Conservation (phyloP, 2,888 invertebrate genomes). For the Tipula unca region DNA sequence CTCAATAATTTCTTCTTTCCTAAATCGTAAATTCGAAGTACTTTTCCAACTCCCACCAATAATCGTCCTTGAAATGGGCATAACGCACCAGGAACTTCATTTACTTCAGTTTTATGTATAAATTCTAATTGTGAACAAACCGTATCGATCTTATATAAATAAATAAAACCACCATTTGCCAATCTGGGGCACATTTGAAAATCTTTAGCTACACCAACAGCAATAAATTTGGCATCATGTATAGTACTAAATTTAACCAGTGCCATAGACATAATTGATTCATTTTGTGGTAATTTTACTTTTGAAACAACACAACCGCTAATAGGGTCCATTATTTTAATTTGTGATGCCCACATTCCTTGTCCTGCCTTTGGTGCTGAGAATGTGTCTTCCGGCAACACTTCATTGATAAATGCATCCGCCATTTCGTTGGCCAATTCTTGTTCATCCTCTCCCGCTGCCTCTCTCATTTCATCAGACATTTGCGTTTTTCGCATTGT, state of each 20-base stretch:
- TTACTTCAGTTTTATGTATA: slow-evolving; percentile 86
- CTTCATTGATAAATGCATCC: slow-evolving; percentile 89
- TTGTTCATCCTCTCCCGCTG: slow-evolving; percentile 91
- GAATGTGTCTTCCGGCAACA: slow-evolving; percentile 87
- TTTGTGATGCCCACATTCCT: slow-evolving; percentile 92
- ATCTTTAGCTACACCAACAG: slow-evolving; percentile 89
- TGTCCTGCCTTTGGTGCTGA: slow-evolving; percentile 93
- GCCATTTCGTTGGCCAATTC: slow-evolving; percentile 97
- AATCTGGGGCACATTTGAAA: slow-evolving; percentile 80
- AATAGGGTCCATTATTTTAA: slow-evolving; percentile 81
- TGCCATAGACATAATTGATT: slow-evolving; percentile 85
- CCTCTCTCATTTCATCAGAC: slow-evolving; percentile 97
- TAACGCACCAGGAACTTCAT: slow-evolving; percentile 84
- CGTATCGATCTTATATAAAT: slow-evolving; percentile 67
- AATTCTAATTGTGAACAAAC: slow-evolving; percentile 82
- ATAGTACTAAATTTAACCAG: slow-evolving; percentile 67
- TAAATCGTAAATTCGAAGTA: slow-evolving; percentile 88
- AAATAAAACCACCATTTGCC: slow-evolving; percentile 73
- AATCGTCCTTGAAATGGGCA: slow-evolving; percentile 87
- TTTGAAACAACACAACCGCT: slow-evolving; percentile 67
- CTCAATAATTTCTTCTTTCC: slow-evolving; percentile 92
- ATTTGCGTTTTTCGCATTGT: slow-evolving; percentile 84
- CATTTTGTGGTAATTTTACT: slow-evolving; percentile 86
- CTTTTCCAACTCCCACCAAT: slow-evolving; percentile 85
- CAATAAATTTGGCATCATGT: slow-evolving; percentile 49